These are phyloP conservation scores for Hetaerina americana DNA, from an alignment of 1,140 invertebrate species.

Conservation along the genomic window DNA sequence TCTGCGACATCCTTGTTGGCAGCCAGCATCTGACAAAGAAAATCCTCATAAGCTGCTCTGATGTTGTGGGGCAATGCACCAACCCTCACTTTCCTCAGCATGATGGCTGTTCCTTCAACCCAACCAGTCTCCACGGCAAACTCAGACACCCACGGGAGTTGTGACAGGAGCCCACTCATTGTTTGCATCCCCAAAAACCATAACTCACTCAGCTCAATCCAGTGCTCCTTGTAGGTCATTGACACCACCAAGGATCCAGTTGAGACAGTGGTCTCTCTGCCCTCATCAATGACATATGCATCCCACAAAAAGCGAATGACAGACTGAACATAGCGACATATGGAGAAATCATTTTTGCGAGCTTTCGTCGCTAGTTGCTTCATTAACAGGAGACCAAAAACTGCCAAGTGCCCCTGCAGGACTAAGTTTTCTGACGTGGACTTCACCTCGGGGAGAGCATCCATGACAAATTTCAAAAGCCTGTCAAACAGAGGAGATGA, in stretches of 20 bases:
- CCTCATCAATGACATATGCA: constrained; percentile 78
- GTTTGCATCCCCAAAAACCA: constrained; percentile 93
- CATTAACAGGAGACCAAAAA: constrained; percentile 66
- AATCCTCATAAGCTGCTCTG: constrained; percentile 80
- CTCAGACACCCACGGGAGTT: constrained; percentile 77
- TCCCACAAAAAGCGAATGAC: constrained; percentile 86
- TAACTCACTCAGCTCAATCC: constrained; percentile 77
- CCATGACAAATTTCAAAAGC: constrained; percentile 73
- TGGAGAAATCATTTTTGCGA: constrained; percentile 75
- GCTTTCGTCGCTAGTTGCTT: constrained; percentile 69
- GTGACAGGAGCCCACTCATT: constrained; percentile 60
- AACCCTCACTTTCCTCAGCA: constrained; percentile 64
- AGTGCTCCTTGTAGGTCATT: constrained; percentile 70
- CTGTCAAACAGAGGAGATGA: constrained; percentile 59
- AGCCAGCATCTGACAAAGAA: constrained; percentile 69
- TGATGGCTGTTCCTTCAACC: constrained; percentile 71
- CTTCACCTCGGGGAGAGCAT: constrained; percentile 70
- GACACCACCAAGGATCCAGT: constrained; percentile 56
- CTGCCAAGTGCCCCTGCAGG: constrained; percentile 68
- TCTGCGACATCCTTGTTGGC: constrained; percentile 57
- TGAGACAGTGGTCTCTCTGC: constrained; percentile 49
- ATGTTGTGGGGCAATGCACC: constrained; percentile 67
- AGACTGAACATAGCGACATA: constrained; percentile 73
- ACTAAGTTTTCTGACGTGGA: constrained; percentile 71
- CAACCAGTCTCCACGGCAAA: constrained; percentile 86